Evolutionary conservation across 2,888 invertebrate species (phyloP), one percentile per base, ranked within the genome.

Genomic region (Hybos culiciformis): DNA sequence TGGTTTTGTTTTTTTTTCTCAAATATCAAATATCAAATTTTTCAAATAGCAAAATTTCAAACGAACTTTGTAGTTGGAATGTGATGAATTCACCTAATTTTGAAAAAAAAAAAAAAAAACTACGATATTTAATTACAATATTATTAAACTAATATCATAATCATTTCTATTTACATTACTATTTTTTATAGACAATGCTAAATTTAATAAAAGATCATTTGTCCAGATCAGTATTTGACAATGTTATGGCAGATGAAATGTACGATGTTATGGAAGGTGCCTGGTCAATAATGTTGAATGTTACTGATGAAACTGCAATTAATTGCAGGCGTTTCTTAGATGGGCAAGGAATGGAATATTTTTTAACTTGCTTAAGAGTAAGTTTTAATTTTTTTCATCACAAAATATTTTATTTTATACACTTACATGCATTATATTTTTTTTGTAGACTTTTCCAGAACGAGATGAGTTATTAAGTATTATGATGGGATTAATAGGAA

Each of bases 201-300:
- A 77, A 78, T 54, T 72, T 96, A 53, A 93, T 97, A 48, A 75
- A 79, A 42, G 81, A 85, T 57, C 78, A 92, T 39, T 70, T 92
- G 46, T 75, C 77, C 45, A 72, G 79, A 29, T 74, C 75, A 44
- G 69, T 83, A 32, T 93, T 91, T 60, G 96, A 97, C 63, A 94
- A 97, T 63, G n/a, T n/a, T n/a, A n/a, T 62, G n/a, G n/a, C n/a
- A n/a, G n/a, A n/a, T n/a, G n/a, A n/a, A n/a, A n/a, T n/a, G n/a
- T n/a, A n/a, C n/a, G 96, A 97, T 63, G 90, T 94, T 15, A 75
- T 97, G 69, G 94, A 96, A 69, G 91, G 93, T 14, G 91, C 94
- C 4, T 97, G 97, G 97, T 93, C 93, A 45, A 92, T 93, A n/a
- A 86, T 97, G 85, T 97, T 96, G 96, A 97, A 96, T 68, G 86